phyloP scores from a whole-genome alignment of 2,113 vertebrate genomes.

The Pogona vitticeps region DNA sequence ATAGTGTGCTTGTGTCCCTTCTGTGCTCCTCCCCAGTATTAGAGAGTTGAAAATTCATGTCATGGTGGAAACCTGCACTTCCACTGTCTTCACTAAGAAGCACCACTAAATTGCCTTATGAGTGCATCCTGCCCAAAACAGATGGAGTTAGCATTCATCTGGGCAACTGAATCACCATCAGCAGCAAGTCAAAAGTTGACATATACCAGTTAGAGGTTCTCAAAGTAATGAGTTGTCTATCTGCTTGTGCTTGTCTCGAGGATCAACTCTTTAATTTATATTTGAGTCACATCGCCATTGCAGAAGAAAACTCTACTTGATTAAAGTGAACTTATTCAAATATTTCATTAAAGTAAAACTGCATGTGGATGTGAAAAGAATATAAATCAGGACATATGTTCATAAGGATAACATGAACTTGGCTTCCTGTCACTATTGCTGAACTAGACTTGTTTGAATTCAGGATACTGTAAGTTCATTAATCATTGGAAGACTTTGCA shows the following conservation, averaged over 20 bases:
- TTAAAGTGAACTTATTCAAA: slow-evolving; percentile 22
- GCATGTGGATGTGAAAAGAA: slow-evolving; percentile 9
- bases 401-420: slow-evolving; percentile 18
- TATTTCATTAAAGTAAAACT: slow-evolving; percentile 25
- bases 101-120: not conserved
- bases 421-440: not conserved
- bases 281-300: not conserved
- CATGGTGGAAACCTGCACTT: not conserved
- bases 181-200: not conserved
- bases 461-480: not conserved
- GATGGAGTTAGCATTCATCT: not conserved
- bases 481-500: not conserved
- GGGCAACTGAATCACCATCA: not conserved
- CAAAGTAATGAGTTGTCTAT: not conserved
- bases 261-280: slow-evolving; percentile 5
- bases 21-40: not conserved
- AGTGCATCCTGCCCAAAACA: not conserved
- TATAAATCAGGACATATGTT: slow-evolving; percentile 8
- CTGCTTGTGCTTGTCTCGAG: not conserved
- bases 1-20: too few relatives aligned
- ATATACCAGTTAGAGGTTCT: not conserved
- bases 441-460: slow-evolving; percentile 4
- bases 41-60: not conserved
- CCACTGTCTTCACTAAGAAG: not conserved
- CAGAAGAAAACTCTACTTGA: slow-evolving; percentile 12